Percentiles rank a stretch among this genome's conserved stretches.
Evolutionary conservation across 2,888 invertebrate species (phyloP).

Genomic region (Drosophila paracracens): DNA sequence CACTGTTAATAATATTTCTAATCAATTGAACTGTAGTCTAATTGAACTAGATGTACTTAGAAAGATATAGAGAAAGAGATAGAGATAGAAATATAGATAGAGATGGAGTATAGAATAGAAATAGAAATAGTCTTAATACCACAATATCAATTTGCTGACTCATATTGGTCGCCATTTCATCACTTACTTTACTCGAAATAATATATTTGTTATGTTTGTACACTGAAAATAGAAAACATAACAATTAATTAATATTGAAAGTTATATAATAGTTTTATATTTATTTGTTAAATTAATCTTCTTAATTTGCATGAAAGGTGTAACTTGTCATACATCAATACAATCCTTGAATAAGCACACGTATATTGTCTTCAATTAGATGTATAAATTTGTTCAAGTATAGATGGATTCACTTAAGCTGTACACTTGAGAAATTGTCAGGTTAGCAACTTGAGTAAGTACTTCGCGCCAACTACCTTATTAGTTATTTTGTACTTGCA

Average conservation of each 20-base stretch:
- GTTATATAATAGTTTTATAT: background rate
- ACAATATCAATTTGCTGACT: constrained; percentile 1
- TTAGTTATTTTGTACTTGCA: constrained; percentile 1
- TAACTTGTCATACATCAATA: background rate
- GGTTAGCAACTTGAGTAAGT: background rate
- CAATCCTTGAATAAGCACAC: background rate
- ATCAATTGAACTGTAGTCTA: background rate
- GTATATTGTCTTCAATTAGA: background rate
- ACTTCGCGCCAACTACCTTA: background rate
- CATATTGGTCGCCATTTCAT: background rate
- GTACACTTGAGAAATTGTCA: background rate
- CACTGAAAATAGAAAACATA: background rate
- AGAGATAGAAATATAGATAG: background rate
- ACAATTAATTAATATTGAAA: background rate
- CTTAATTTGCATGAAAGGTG: background rate
- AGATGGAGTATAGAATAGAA: background rate
- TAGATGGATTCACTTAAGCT: too few species aligned
- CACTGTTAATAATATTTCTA: constrained; percentile 2
- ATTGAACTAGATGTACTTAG: background rate
- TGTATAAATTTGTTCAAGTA: background rate
- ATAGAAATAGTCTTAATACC: background rate
- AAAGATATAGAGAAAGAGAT: background rate
- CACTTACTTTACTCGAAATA: background rate
- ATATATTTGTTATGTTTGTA: background rate
- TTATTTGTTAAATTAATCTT: background rate